These are phyloP conservation scores for Manis crassicaudata DNA, from an alignment of 2,797 vertebrate species.

Conservation along the genomic window DNA sequence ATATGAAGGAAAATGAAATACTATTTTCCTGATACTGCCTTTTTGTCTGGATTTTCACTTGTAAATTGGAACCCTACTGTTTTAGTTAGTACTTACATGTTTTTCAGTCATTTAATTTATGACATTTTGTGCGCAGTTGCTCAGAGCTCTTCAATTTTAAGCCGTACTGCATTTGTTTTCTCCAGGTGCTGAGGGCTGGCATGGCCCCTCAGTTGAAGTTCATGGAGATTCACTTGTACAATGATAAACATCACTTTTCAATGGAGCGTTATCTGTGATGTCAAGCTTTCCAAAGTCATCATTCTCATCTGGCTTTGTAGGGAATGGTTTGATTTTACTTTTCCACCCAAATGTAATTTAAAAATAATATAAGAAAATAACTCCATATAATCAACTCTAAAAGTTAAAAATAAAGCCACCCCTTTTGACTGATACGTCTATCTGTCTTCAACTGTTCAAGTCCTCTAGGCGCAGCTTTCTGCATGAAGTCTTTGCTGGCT, in stretches of 20 bases:
- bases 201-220: not conserved
- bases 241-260: not conserved
- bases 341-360: not conserved
- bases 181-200: not conserved
- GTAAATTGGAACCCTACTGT: conserved; percentile 42
- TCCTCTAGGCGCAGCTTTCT: not conserved
- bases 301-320: not conserved
- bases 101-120: conserved; percentile 44
- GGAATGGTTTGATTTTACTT: not conserved
- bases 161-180: not conserved
- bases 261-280: not conserved
- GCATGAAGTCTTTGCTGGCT: not conserved
- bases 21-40: conserved; percentile 16
- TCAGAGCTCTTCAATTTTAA: not conserved
- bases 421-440: not conserved
- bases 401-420: not conserved
- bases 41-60: conserved; percentile 57
- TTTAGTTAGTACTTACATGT: conserved; percentile 55
- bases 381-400: not conserved
- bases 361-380: not conserved
- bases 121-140: not conserved
- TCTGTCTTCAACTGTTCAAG: not conserved
- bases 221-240: too few relatives aligned
- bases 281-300: not conserved
- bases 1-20: not conserved